Evolutionary conservation across 2,888 invertebrate genomes (phyloP).

Genomic region (Nomada goodeniana): DNA sequence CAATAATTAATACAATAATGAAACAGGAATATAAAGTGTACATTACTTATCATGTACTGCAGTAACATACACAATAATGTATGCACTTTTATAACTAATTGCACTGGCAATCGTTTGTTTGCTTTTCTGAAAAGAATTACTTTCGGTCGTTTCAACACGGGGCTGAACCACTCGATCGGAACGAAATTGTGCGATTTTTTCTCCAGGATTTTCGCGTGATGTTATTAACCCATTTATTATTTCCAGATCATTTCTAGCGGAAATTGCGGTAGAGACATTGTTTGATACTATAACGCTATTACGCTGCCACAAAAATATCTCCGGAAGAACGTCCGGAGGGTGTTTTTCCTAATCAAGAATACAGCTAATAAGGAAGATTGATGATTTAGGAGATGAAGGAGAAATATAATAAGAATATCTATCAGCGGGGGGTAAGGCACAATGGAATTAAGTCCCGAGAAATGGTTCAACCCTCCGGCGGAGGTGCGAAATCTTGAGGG

Average conservation of each 20-base stretch:
- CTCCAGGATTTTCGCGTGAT: background rate
- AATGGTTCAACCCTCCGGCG: slow-evolving; percentile 37
- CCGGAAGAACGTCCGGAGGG: slow-evolving; percentile 18
- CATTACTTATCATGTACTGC: no score
- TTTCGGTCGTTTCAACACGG: no score
- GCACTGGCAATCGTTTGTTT: no score
- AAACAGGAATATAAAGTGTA: no score
- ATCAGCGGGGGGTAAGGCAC: slow-evolving; percentile 23
- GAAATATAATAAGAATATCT: slow-evolving; percentile 59
- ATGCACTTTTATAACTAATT: no score
- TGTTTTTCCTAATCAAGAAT: slow-evolving; percentile 46
- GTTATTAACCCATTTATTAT: slow-evolving; percentile 55
- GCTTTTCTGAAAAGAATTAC: no score
- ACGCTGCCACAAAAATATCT: slow-evolving; percentile 30
- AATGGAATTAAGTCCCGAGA: slow-evolving; percentile 66
- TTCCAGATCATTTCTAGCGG: slow-evolving; percentile 54
- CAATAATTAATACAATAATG: no score
- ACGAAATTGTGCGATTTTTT: slow-evolving; percentile 2
- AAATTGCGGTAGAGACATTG: slow-evolving; percentile 26
- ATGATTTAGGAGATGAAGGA: slow-evolving; percentile 58
- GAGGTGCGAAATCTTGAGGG: slow-evolving; percentile 63
- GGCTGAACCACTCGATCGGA: background rate
- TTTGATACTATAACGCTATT: slow-evolving; percentile 35
- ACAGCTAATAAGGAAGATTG: slow-evolving; percentile 61
- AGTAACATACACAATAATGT: no score